Evolutionary conservation across 2,113 vertebrate genomes (phyloP).

Genomic region (Poecile atricapillus): DNA sequence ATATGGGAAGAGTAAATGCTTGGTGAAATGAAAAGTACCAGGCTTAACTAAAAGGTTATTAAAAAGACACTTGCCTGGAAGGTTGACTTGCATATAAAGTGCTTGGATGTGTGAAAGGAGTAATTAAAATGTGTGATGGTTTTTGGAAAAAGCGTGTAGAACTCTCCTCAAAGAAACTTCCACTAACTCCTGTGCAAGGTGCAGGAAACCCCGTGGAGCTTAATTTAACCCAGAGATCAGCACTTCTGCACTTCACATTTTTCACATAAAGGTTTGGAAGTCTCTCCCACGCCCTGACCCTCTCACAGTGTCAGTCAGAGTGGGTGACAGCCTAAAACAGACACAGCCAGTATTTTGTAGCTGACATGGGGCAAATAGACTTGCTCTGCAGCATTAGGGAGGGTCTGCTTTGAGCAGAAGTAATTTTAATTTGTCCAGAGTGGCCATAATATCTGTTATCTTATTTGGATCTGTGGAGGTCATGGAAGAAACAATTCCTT

Average conservation of each 20-base stretch:
- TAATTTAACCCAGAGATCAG: not conserved
- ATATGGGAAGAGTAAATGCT: constrained; percentile 29
- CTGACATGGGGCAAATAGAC: not conserved
- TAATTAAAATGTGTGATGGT: not conserved
- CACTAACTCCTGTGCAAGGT: not conserved
- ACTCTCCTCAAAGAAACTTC: not conserved
- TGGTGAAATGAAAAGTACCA: constrained; percentile 46
- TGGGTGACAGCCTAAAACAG: not conserved
- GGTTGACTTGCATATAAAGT: constrained; percentile 1
- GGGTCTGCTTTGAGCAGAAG: not conserved
- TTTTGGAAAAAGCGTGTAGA: not conserved
- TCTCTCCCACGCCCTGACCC: not conserved
- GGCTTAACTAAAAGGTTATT: constrained; percentile 39
- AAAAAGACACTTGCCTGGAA: constrained; percentile 24
- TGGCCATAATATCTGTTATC: not conserved
- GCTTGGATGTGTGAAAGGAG: constrained; percentile 20
- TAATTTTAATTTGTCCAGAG: not conserved
- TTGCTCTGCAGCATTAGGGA: not conserved
- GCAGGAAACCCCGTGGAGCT: not conserved
- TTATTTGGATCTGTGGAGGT: not conserved
- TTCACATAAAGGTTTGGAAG: not conserved
- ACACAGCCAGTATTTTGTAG: not conserved
- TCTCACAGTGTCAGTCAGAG: not conserved
- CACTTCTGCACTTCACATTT: not conserved
- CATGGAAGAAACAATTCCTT: not conserved